Conservation (phyloP, 2,113 vertebrate genomes). For the Passer domesticus region DNA sequence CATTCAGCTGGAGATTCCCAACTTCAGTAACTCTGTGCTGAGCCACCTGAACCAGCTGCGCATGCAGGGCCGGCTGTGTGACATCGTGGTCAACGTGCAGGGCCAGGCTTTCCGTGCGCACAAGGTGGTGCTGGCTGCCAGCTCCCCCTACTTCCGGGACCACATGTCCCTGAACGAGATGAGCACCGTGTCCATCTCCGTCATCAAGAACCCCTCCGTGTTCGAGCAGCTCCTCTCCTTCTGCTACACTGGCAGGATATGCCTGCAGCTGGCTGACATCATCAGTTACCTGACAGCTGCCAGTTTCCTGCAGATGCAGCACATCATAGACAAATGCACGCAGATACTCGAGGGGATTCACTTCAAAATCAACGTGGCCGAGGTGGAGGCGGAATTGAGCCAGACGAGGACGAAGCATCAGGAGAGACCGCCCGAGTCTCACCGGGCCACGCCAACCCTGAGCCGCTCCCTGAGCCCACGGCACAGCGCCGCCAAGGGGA, state of each 20-base stretch:
- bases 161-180: conserved; percentile 99
- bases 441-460: conserved; percentile 72
- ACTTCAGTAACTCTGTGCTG: conserved; percentile 98
- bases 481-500: conserved; percentile 77
- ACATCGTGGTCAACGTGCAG: conserved; percentile 96
- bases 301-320: conserved; percentile 99
- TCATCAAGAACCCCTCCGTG: conserved; percentile 94
- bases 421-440: conserved; percentile 78
- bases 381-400: conserved; percentile 84
- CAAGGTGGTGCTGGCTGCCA: conserved; percentile 97
- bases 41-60: conserved; percentile 96
- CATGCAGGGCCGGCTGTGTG: conserved; percentile 95
- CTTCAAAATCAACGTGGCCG: conserved; percentile 91
- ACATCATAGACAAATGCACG: conserved; percentile 97
- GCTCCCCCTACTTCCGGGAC: conserved; percentile 98
- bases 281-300: conserved; percentile 98
- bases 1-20: conserved; percentile 96
- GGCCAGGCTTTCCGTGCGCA: conserved; percentile 96
- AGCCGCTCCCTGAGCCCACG: conserved; percentile 78
- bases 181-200: conserved; percentile 94
- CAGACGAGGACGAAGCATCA: conserved; percentile 75
- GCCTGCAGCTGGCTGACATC: conserved; percentile 94
- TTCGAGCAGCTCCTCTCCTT: conserved; percentile 97
- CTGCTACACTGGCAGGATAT: conserved; percentile 95
- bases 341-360: conserved; percentile 98